Conservation (phyloP, 1,140 invertebrate genomes). For the Zaprionus kolodkinae region DNA sequence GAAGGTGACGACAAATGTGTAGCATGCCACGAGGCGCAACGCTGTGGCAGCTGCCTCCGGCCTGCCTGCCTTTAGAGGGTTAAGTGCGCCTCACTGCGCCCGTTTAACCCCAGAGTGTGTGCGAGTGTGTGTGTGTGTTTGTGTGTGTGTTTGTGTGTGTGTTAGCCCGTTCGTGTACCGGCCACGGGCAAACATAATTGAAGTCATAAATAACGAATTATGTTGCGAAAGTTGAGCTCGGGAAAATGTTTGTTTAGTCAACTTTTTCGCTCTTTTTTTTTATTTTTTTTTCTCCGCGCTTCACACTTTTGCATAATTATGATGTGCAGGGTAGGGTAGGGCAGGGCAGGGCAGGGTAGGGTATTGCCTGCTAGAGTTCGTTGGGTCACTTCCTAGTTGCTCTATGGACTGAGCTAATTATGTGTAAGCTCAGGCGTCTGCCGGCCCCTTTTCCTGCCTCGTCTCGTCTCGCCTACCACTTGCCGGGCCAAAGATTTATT, state of each 20-base stretch:
- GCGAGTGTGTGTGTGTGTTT: conserved; percentile 34
- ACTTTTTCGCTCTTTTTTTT: conserved; percentile 41
- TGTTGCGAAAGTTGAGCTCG: conserved; percentile 72
- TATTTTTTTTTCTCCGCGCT: conserved; percentile 22
- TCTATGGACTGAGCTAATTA: conserved; percentile 65
- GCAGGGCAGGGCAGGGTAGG: background rate
- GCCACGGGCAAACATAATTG: conserved; percentile 78
- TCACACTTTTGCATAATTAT: conserved; percentile 80
- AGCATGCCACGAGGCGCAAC: conserved; percentile 49
- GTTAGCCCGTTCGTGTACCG: conserved; percentile 25
- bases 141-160: conserved; percentile 36
- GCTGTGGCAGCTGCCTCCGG: conserved; percentile 36
- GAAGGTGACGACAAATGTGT: conserved; percentile 69
- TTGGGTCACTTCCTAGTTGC: conserved; percentile 54
- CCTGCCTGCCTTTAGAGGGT: conserved; percentile 42
- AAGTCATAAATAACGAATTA: conserved; percentile 83
- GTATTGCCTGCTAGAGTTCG: background rate
- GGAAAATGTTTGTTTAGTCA: conserved; percentile 67
- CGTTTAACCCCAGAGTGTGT: conserved; percentile 67
- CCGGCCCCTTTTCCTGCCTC: background rate
- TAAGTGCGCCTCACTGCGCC: conserved; percentile 67
- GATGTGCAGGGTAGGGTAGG: conserved; percentile 34
- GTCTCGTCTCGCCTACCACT: background rate
- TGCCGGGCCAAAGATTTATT: conserved; percentile 68
- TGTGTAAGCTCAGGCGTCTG: conserved; percentile 42